phyloP scores from a whole-genome alignment of 2,888 invertebrate genomes.

The Thyatira batis region DNA sequence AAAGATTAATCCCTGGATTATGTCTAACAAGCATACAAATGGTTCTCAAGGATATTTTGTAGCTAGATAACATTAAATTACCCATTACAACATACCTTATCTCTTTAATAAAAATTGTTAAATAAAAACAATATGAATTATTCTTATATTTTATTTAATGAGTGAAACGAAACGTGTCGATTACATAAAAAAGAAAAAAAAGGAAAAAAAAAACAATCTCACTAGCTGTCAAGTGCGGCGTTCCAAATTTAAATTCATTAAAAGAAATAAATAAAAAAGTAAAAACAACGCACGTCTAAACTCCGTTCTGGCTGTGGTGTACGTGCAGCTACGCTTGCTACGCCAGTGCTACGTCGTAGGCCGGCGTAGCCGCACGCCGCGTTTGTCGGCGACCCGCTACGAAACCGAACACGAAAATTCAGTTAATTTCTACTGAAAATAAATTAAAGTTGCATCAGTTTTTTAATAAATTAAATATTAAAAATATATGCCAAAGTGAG shows the following conservation, averaged over 20 bases:
- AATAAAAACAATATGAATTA: no score
- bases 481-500: conserved; percentile 7
- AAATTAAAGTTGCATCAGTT: not conserved
- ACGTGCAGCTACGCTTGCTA: conserved; percentile 21
- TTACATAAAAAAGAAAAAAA: not conserved
- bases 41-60: not conserved
- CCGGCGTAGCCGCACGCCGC: conserved; percentile 67
- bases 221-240: not conserved
- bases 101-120: no score
- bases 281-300: not conserved
- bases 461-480: not conserved
- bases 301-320: not conserved
- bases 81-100: no score
- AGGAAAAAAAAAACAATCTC: not conserved
- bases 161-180: no score
- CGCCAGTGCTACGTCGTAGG: conserved; percentile 75
- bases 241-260: not conserved
- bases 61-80: not conserved
- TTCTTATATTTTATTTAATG: no score
- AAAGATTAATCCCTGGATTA: not conserved
- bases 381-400: conserved; percentile 37
- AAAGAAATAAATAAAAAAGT: not conserved
- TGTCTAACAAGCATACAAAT: not conserved
- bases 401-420: conserved; percentile 42
- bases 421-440: not conserved